Conservation (phyloP, 2,113 vertebrate species). For the Acrocephalus kingi region DNA sequence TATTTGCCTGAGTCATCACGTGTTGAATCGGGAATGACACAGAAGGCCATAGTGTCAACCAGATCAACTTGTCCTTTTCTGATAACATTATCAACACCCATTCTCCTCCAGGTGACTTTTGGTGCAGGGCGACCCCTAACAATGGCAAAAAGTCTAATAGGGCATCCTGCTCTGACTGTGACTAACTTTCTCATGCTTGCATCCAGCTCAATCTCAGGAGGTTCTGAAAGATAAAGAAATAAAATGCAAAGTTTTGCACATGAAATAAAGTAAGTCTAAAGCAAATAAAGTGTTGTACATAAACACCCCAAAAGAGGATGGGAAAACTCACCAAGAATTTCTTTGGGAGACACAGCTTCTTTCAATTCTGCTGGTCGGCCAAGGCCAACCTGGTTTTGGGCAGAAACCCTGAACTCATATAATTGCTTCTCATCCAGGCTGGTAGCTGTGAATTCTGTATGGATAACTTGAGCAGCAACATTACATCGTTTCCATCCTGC, state of each 20-base stretch:
- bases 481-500: conserved; percentile 95
- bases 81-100: conserved; percentile 95
- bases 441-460: conserved; percentile 89
- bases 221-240: conserved; percentile 78
- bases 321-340: conserved; percentile 88
- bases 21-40: conserved; percentile 92
- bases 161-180: conserved; percentile 92
- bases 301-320: neutral
- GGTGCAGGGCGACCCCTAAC: conserved; percentile 92
- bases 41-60: conserved; percentile 98
- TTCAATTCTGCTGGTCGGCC: conserved; percentile 90
- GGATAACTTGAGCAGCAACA: conserved; percentile 89
- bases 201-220: conserved; percentile 92
- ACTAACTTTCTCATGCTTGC: conserved; percentile 92
- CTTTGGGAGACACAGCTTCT: conserved; percentile 87
- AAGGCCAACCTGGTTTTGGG: conserved; percentile 97
- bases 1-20: conserved; percentile 97
- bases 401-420: conserved; percentile 96
- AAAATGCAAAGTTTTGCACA: neutral
- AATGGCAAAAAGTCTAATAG: conserved; percentile 94
- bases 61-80: conserved; percentile 94
- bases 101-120: conserved; percentile 91
- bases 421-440: conserved; percentile 87
- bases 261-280: neutral
- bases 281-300: neutral